Evolutionary conservation across 1,140 invertebrate genomes (phyloP).

Genomic region (Diorhabda carinulata): DNA sequence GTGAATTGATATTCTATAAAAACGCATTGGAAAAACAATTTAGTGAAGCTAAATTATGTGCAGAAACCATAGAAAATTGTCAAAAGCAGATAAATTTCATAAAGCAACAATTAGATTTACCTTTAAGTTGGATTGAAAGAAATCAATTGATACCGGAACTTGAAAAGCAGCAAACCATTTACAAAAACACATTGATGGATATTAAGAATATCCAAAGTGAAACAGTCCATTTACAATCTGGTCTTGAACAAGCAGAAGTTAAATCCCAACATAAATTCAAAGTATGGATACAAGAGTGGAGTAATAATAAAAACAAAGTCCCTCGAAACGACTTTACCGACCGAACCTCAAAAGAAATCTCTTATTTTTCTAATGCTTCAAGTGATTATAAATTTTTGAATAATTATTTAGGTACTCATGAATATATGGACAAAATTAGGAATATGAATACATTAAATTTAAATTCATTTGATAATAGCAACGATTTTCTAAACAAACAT

Average conservation of each 20-base stretch:
- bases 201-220: constrained; percentile 33
- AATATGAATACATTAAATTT: too few species aligned
- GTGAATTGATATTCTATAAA: constrained; percentile 16
- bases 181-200: constrained; percentile 25
- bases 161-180: constrained; percentile 32
- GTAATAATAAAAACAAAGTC: too few species aligned
- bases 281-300: not conserved
- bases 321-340: too few species aligned
- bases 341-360: too few species aligned
- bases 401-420: too few species aligned
- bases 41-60: constrained; percentile 27
- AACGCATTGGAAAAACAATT: constrained; percentile 16
- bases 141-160: constrained; percentile 12
- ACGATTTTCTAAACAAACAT: too few species aligned
- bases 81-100: constrained; percentile 33
- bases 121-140: not conserved
- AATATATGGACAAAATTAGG: too few species aligned
- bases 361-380: too few species aligned
- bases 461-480: too few species aligned
- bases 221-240: constrained; percentile 28
- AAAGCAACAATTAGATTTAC: constrained; percentile 21
- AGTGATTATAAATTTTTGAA: too few species aligned
- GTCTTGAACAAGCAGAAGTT: constrained; percentile 26
- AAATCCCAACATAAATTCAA: constrained; percentile 1
- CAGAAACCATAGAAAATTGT: constrained; percentile 30